Conservation (phyloP, 2,113 vertebrate genomes). For the Eurypyga helias region DNA sequence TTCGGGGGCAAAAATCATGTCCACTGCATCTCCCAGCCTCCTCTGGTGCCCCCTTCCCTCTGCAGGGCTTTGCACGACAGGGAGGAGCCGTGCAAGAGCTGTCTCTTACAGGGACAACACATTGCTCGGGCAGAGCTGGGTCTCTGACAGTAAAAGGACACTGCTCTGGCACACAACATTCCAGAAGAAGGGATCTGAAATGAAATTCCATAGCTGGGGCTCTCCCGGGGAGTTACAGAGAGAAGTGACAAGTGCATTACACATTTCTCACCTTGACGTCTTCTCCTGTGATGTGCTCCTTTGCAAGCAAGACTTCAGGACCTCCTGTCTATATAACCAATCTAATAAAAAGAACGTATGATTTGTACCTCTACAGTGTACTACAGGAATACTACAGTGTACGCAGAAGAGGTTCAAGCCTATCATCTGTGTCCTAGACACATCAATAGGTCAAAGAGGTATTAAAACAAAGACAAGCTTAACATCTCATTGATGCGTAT, state of each 20-base stretch:
- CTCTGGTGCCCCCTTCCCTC: background rate
- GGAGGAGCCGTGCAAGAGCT: background rate
- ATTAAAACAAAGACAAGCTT: background rate
- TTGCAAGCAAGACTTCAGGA: background rate
- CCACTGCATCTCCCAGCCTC: background rate
- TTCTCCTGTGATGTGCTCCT: background rate
- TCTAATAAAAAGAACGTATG: background rate
- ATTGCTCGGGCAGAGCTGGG: background rate
- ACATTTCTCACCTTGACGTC: background rate
- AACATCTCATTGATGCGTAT: background rate
- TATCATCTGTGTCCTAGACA: background rate
- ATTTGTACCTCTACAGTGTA: background rate
- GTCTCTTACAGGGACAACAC: background rate
- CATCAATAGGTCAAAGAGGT: background rate
- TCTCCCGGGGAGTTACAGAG: background rate
- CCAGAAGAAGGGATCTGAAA: background rate
- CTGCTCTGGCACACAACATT: background rate
- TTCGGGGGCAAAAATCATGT: background rate
- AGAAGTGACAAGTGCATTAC: background rate
- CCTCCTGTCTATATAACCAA: background rate
- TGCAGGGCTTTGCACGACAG: accelerated
- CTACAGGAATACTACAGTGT: background rate
- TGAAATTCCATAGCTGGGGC: background rate
- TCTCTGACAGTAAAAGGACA: background rate
- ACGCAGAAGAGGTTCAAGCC: background rate